Conservation (phyloP, 2,888 invertebrate species). For the Acrobasis repandana region DNA sequence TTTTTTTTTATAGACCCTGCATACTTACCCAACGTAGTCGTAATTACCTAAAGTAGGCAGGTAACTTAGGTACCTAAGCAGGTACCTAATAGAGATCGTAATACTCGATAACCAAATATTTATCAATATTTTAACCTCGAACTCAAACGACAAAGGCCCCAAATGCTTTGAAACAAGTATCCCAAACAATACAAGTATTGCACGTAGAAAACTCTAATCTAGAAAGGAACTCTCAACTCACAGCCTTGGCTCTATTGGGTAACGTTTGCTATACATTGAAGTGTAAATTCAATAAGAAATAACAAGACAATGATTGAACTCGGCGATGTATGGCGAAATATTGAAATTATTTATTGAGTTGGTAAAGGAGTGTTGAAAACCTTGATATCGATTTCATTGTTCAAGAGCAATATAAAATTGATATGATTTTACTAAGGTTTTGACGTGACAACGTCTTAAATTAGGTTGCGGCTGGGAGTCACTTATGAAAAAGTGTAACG, state of each 20-base stretch:
- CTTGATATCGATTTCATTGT: slow-evolving; percentile 3
- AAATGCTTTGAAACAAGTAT: background rate
- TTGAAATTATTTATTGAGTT: background rate
- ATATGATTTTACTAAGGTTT: background rate
- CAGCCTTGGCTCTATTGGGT: slow-evolving; percentile 5
- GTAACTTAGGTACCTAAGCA: background rate
- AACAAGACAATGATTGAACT: background rate
- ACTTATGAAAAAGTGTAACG: no score
- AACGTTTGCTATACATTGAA: slow-evolving; percentile 15
- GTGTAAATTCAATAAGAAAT: background rate
- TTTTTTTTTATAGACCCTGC: no score
- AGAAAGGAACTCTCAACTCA: slow-evolving; percentile 2
- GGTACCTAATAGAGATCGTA: background rate
- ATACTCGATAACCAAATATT: background rate
- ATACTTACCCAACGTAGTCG: no score
- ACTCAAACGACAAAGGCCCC: background rate
- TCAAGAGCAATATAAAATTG: background rate
- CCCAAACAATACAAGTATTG: slow-evolving; percentile 12
- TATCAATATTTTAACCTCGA: background rate
- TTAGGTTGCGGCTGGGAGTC: no score
- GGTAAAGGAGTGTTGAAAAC: background rate
- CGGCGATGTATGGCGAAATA: slow-evolving; percentile 8
- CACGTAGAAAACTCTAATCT: slow-evolving; percentile 3
- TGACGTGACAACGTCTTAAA: no score
- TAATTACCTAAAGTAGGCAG: background rate